phyloP scores from a whole-genome alignment of 2,888 invertebrate species.

The Vandiemenella viatica region DNA sequence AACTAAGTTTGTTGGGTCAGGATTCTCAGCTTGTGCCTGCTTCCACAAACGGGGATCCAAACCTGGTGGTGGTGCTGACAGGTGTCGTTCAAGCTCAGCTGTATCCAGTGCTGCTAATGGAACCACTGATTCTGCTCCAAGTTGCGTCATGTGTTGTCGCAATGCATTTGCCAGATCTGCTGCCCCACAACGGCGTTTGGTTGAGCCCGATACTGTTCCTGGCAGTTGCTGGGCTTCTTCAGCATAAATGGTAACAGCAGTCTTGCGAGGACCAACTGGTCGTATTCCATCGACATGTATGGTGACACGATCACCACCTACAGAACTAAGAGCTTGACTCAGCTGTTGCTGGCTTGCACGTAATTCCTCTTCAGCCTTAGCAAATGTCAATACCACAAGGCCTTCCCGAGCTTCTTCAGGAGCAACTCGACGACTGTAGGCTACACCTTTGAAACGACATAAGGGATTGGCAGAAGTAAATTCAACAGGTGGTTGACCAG shows the following conservation, averaged over 20 bases:
- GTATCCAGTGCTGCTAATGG: not conserved
- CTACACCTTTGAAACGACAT: conserved; percentile 87
- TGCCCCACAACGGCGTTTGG: not conserved
- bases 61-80: conserved; percentile 33
- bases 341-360: conserved; percentile 21
- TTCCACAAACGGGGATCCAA: conserved; percentile 88
- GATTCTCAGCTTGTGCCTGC: conserved; percentile 91
- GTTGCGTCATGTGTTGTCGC: not conserved
- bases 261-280: not conserved
- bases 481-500: conserved; percentile 61
- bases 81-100: not conserved
- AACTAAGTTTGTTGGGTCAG: conserved; percentile 54
- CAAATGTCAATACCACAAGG: conserved; percentile 69
- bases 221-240: not conserved
- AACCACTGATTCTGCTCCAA: not conserved
- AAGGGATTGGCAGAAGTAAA: conserved; percentile 80
- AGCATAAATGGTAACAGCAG: not conserved
- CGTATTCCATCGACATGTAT: not conserved
- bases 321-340: not conserved
- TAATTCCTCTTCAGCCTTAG: conserved; percentile 65
- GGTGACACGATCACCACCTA: not conserved
- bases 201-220: too few species aligned
- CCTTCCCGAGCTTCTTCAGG: conserved; percentile 83
- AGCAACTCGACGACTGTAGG: conserved; percentile 76
- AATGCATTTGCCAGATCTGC: not conserved